Evolutionary conservation across 2,113 vertebrate genomes (phyloP).

Genomic region (Notothenia rossii): DNA sequence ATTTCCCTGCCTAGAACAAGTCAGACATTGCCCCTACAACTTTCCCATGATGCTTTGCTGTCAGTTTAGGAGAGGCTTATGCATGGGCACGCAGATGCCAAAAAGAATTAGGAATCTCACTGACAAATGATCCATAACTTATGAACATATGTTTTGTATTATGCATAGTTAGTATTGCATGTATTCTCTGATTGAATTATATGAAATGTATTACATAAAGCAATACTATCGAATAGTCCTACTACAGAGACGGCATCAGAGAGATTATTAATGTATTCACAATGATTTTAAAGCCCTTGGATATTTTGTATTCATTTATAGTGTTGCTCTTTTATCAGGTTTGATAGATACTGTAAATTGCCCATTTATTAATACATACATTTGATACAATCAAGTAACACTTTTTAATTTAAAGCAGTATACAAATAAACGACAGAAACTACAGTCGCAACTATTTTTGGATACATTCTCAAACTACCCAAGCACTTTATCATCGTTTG

Average conservation of each 20-base stretch:
- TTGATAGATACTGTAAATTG: background rate
- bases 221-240: background rate
- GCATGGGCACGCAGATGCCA: background rate
- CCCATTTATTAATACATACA: too few relatives aligned
- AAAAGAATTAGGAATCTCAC: background rate
- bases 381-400: background rate
- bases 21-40: conserved; percentile 31
- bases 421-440: too few relatives aligned
- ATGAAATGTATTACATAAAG: background rate
- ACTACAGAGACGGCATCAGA: background rate
- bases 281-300: background rate
- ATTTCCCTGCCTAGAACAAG: conserved; percentile 55
- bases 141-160: background rate
- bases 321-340: background rate
- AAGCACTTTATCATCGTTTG: too few relatives aligned
- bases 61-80: conserved; percentile 12
- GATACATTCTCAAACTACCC: too few relatives aligned
- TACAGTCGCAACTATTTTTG: too few relatives aligned
- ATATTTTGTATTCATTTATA: background rate
- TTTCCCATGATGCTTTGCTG: conserved; percentile 43
- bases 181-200: background rate
- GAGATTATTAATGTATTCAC: too few relatives aligned
- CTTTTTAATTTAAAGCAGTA: too few relatives aligned
- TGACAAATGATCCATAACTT: background rate
- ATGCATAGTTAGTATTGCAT: background rate